Percentiles rank a stretch among this genome's conserved stretches.
phyloP scores from a whole-genome alignment of 2,888 invertebrate species.

The Prosapia bicincta region DNA sequence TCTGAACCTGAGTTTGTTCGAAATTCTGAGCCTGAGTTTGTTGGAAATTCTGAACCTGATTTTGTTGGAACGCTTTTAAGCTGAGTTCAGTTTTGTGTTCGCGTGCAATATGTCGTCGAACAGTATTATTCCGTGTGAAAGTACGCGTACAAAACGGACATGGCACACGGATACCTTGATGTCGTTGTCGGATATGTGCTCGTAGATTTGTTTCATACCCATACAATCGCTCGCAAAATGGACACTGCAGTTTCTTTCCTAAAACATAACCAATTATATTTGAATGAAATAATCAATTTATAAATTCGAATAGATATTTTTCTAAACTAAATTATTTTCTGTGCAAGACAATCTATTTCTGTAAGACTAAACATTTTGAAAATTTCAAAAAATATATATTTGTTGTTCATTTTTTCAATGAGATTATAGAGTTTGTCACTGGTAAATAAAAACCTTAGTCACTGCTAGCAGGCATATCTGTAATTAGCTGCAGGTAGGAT shows the following conservation, averaged over 20 bases:
- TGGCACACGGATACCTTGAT: constrained; percentile 88
- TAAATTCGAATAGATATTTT: not conserved
- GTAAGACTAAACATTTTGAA: too few relatives aligned
- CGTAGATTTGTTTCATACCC: constrained; percentile 91
- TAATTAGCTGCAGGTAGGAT: too few relatives aligned
- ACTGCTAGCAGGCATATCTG: too few relatives aligned
- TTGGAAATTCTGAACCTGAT: constrained; percentile 32
- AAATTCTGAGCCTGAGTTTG: constrained; percentile 14
- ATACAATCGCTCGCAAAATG: constrained; percentile 87
- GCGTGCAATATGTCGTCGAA: constrained; percentile 84
- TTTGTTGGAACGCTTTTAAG: constrained; percentile 60
- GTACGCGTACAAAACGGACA: constrained; percentile 89
- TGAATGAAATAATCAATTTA: not conserved
- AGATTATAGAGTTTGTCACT: too few relatives aligned
- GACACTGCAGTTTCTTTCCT: constrained; percentile 91
- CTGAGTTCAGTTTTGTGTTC: constrained; percentile 77
- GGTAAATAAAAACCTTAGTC: too few relatives aligned
- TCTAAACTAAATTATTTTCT: not conserved
- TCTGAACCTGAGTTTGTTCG: constrained; percentile 53
- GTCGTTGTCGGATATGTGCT: constrained; percentile 87
- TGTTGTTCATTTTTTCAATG: too few relatives aligned
- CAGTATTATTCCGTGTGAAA: constrained; percentile 90
- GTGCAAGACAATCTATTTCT: not conserved
- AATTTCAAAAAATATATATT: too few relatives aligned
- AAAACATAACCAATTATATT: constrained; percentile 38